A percentile compares a stretch with the other conserved stretches of the same genome.
Conservation (phyloP, 2,113 vertebrate species). For the Rhipidura dahli region DNA sequence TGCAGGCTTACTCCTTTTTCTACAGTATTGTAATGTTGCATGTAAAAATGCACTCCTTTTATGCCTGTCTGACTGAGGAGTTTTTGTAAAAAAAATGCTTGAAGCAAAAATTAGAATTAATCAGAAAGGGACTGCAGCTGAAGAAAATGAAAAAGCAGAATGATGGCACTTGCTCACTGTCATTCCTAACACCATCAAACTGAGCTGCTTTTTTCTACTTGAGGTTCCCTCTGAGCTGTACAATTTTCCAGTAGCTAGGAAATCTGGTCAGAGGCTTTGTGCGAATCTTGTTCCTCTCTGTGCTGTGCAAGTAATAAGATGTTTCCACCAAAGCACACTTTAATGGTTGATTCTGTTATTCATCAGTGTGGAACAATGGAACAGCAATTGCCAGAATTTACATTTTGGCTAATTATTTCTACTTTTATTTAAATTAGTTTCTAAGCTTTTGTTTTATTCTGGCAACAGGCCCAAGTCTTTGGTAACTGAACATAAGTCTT, state of each 20-base stretch:
- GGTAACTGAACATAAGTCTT: not conserved
- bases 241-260: not conserved
- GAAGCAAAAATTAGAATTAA: not conserved
- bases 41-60: not conserved
- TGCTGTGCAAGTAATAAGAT: not conserved
- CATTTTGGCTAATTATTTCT: constrained; percentile 44
- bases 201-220: not conserved
- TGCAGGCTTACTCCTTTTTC: not conserved
- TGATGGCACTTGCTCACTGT: not conserved
- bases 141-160: not conserved
- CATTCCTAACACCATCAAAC: not conserved
- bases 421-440: constrained; percentile 53
- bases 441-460: not conserved
- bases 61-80: not conserved
- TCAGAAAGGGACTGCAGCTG: not conserved
- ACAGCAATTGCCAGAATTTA: not conserved
- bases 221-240: not conserved
- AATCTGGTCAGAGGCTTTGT: not conserved
- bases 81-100: not conserved
- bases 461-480: not conserved
- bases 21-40: not conserved
- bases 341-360: not conserved
- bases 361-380: not conserved
- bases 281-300: not conserved
- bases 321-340: not conserved